These are phyloP conservation scores for Rugalucina vietnamica DNA, from an alignment of 2,888 invertebrate genomes.

Conservation along the genomic window DNA sequence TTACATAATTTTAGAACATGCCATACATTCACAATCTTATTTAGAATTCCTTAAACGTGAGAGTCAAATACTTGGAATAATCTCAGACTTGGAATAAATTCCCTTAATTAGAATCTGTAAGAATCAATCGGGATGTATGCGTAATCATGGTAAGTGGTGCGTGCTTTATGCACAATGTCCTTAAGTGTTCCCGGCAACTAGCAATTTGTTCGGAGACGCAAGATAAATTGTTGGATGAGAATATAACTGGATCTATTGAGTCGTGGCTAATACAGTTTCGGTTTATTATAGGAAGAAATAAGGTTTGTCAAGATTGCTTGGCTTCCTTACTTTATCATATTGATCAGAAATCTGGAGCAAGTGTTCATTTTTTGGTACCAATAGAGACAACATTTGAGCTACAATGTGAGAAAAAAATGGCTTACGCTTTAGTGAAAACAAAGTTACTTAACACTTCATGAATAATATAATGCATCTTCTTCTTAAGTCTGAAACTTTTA, in stretches of 20 bases:
- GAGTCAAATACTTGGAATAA: too few species aligned
- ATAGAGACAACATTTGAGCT: neutral
- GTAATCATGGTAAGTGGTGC: constrained; percentile 8
- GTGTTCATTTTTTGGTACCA: neutral
- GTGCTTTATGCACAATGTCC: neutral
- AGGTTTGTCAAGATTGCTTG: constrained; percentile 52
- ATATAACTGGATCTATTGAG: constrained; percentile 48
- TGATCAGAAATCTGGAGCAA: constrained; percentile 6
- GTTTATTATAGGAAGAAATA: constrained; percentile 59
- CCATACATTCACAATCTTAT: too few species aligned
- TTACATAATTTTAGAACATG: too few species aligned
- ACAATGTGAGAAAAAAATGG: neutral
- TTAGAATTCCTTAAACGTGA: too few species aligned
- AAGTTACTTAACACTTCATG: too few species aligned
- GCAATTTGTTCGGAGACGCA: neutral
- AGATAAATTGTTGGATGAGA: constrained; percentile 12
- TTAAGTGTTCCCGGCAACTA: constrained; percentile 5
- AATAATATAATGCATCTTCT: too few species aligned
- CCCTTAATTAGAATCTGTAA: too few species aligned
- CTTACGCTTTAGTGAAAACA: too few species aligned
- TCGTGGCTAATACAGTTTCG: constrained; percentile 54
- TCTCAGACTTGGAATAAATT: too few species aligned
- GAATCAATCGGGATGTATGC: neutral
- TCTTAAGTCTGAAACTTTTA: too few species aligned
- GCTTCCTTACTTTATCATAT: neutral